phyloP scores from a whole-genome alignment of 2,113 vertebrate genomes.

The Lepisosteus oculatus region DNA sequence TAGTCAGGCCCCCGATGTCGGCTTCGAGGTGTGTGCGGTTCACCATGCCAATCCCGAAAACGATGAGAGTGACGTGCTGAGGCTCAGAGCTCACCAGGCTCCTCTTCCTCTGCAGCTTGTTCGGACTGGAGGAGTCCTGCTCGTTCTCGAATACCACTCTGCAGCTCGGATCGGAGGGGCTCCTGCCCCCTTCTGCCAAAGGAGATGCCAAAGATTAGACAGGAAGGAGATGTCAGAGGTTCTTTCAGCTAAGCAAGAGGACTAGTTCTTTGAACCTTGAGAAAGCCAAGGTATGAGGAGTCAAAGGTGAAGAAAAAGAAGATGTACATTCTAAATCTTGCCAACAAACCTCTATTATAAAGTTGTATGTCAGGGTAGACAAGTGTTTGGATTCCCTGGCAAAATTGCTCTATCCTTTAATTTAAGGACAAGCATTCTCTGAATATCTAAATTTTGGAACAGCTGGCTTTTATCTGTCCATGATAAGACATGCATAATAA shows the following conservation, averaged over 20 bases:
- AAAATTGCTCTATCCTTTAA: too few species aligned
- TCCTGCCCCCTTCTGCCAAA: conserved; percentile 66
- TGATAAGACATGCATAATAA: too few species aligned
- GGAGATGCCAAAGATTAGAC: neutral
- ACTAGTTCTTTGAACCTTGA: too few species aligned
- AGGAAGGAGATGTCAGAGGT: neutral
- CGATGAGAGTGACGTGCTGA: conserved; percentile 90
- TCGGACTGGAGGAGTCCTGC: conserved; percentile 71
- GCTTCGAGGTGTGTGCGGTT: conserved; percentile 95
- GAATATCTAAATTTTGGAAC: too few species aligned
- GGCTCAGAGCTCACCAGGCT: conserved; percentile 85
- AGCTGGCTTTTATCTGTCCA: too few species aligned
- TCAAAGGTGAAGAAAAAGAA: too few species aligned
- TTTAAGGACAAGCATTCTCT: too few species aligned
- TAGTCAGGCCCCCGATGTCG: conserved; percentile 93
- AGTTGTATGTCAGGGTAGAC: too few species aligned
- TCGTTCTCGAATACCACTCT: conserved; percentile 91
- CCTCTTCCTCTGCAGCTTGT: conserved; percentile 72
- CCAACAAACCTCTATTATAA: too few species aligned
- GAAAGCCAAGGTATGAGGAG: too few species aligned
- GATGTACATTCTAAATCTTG: too few species aligned
- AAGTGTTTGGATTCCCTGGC: too few species aligned
- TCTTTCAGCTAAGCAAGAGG: neutral
- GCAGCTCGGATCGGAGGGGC: conserved; percentile 80
- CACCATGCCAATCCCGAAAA: conserved; percentile 97